A percentile compares a stretch with the other conserved stretches of the same genome.
These are phyloP conservation scores for Teleogryllus oceanicus DNA, from an alignment of 2,888 invertebrate genomes.

Conservation along the genomic window DNA sequence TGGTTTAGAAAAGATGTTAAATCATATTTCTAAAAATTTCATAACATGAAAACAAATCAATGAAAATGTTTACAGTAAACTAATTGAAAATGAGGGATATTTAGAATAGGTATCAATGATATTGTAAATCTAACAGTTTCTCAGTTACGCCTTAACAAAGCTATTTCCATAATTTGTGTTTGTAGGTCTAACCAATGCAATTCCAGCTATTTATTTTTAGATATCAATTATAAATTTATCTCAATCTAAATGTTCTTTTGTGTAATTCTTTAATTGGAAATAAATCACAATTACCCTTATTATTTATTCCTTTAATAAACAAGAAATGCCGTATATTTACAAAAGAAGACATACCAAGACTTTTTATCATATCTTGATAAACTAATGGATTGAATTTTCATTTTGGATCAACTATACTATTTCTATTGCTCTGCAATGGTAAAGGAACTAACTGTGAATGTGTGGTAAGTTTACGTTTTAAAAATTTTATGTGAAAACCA, in stretches of 20 bases:
- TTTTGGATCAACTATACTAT: too few species aligned
- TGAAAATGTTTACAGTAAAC: not conserved
- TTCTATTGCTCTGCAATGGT: too few species aligned
- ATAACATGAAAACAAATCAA: too few species aligned
- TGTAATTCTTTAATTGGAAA: not conserved
- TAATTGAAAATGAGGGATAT: not conserved
- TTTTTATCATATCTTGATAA: too few species aligned
- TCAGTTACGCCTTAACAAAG: not conserved
- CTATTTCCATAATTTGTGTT: not conserved
- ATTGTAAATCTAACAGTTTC: not conserved
- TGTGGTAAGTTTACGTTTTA: too few species aligned
- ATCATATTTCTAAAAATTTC: too few species aligned
- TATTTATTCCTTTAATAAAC: not conserved
- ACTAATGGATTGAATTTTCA: too few species aligned
- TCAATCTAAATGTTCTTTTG: not conserved
- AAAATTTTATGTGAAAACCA: too few species aligned
- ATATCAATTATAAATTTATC: not conserved
- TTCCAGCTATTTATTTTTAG: not conserved
- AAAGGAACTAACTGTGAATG: too few species aligned
- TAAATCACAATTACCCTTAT: not conserved
- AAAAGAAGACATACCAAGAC: too few species aligned
- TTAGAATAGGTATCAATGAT: not conserved
- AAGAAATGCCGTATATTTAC: too few species aligned
- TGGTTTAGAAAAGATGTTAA: too few species aligned
- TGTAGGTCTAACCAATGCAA: not conserved